These are phyloP conservation scores for Drosophila anomalata DNA, from an alignment of 2,888 invertebrate genomes.

Conservation along the genomic window DNA sequence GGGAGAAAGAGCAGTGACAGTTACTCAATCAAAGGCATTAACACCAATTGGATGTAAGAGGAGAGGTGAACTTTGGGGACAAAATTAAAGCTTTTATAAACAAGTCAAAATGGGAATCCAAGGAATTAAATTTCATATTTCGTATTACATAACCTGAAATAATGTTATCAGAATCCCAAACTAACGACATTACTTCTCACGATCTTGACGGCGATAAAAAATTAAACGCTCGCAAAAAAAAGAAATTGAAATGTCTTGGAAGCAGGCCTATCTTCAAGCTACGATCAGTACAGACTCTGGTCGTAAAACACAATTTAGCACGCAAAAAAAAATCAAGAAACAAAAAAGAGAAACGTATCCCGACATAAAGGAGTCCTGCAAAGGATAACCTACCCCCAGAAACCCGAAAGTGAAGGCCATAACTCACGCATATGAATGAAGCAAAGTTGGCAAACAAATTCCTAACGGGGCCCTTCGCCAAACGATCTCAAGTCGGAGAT, in stretches of 20 bases:
- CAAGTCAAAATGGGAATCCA: not conserved
- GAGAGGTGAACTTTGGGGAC: not conserved
- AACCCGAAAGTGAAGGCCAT: conserved; percentile 50
- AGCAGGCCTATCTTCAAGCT: conserved; percentile 51
- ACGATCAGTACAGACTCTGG: conserved; percentile 47
- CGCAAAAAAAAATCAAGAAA: conserved; percentile 36
- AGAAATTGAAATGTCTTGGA: conserved; percentile 29
- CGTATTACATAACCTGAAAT: not conserved
- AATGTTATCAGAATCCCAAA: not conserved
- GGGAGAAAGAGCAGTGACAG: too few relatives aligned
- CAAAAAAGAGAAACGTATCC: conserved; percentile 8
- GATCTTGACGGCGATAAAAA: conserved; percentile 63
- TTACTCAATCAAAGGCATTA: conserved; percentile 5
- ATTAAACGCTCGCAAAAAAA: conserved; percentile 60
- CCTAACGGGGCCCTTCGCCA: conserved; percentile 18
- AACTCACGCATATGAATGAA: conserved; percentile 73
- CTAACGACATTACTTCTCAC: conserved; percentile 63
- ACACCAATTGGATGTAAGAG: not conserved
- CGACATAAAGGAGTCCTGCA: conserved; percentile 30
- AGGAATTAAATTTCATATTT: too few relatives aligned
- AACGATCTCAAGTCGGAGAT: conserved; percentile 65
- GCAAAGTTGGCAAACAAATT: conserved; percentile 68
- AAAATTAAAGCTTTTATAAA: not conserved
- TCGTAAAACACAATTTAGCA: conserved; percentile 69
- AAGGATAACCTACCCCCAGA: conserved; percentile 58